These are phyloP conservation scores for Rhynchophorus ferrugineus DNA, from an alignment of 1,140 invertebrate genomes.

Conservation along the genomic window DNA sequence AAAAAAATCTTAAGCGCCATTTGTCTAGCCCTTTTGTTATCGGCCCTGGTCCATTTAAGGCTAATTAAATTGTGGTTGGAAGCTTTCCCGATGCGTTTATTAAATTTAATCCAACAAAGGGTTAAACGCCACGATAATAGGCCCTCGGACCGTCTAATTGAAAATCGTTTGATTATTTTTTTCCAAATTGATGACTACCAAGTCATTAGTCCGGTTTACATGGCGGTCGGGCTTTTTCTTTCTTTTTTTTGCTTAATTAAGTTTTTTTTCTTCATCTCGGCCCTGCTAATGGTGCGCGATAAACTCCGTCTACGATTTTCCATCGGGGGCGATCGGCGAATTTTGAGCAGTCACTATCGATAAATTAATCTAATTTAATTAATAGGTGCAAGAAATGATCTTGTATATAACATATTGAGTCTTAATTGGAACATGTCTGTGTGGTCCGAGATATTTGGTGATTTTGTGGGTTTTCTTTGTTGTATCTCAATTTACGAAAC, in stretches of 20 bases:
- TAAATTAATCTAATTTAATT: no score
- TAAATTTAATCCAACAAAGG: conserved; percentile 20
- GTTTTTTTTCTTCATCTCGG: neutral
- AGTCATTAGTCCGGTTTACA: conserved; percentile 11
- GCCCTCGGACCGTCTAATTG: neutral
- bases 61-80: conserved; percentile 10
- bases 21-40: conserved; percentile 2
- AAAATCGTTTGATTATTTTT: conserved; percentile 10
- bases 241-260: neutral
- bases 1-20: neutral
- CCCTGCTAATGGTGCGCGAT: no score
- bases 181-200: conserved; percentile 11
- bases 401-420: no score
- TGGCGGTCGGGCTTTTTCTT: conserved; percentile 1
- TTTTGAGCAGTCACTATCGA: no score
- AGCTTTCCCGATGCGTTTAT: conserved; percentile 9
- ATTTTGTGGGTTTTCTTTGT: no score
- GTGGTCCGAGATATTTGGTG: no score
- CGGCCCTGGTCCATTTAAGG: conserved; percentile 1
- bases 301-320: no score
- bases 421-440: no score
- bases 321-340: no score
- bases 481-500: no score
- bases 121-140: conserved; percentile 13
- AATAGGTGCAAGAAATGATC: no score